Conservation (phyloP, 2,888 invertebrate genomes). For the Artemia sinica region DNA sequence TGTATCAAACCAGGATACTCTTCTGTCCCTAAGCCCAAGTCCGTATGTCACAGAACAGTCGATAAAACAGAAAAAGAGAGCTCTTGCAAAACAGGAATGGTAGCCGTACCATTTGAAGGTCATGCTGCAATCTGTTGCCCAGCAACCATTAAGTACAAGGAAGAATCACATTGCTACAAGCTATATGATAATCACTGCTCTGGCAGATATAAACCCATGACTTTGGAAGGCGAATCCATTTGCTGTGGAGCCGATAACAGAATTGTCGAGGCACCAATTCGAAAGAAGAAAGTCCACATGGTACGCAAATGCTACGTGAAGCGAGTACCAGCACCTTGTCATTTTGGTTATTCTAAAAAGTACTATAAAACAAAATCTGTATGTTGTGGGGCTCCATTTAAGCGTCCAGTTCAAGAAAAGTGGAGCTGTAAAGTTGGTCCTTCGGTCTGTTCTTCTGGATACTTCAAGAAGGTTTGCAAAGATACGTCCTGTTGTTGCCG, state of each 20-base stretch:
- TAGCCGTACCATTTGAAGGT: no score
- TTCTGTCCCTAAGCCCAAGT: not conserved
- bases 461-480: not conserved
- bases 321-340: not conserved
- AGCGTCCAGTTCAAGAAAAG: not conserved
- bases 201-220: not conserved
- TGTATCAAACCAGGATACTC: not conserved
- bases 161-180: not conserved
- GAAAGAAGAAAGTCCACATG: not conserved
- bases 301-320: constrained; percentile 4
- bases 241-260: not conserved
- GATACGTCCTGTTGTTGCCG: constrained; percentile 4
- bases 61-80: no score
- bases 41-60: no score
- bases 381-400: not conserved
- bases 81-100: no score
- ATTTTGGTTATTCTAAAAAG: not conserved
- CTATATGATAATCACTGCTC: not conserved
- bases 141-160: no score
- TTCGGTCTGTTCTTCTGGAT: not conserved
- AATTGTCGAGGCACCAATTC: no score
- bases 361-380: not conserved
- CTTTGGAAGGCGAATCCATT: not conserved
- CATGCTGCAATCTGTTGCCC: no score
- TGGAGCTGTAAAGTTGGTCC: constrained; percentile 5